A percentile compares a stretch with the other conserved stretches of the same genome.
Evolutionary conservation across 2,113 vertebrate species (phyloP).

Genomic region (Raphicerus campestris): DNA sequence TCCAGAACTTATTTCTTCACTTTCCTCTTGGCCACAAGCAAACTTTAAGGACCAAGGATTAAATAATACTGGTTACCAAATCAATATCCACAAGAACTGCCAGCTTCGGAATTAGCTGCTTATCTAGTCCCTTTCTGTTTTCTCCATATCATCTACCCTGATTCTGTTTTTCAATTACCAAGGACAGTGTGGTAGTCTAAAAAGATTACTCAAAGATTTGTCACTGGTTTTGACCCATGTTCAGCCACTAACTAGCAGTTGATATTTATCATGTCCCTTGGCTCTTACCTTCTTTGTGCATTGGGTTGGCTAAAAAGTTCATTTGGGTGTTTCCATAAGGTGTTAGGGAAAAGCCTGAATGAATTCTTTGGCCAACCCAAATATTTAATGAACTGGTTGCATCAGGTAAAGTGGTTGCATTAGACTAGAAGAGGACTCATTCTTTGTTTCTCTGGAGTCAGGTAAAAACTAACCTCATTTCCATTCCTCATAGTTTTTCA

Average conservation of each 20-base stretch:
- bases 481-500: not conserved
- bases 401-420: not conserved
- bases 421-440: not conserved
- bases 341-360: not conserved
- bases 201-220: not conserved
- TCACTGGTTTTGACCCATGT: not conserved
- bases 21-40: not conserved
- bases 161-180: not conserved
- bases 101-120: not conserved
- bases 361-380: not conserved
- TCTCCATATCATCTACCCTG: not conserved
- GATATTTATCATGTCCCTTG: not conserved
- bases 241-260: not conserved
- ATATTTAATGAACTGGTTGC: not conserved
- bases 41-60: not conserved
- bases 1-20: not conserved
- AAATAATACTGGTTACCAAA: not conserved
- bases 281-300: not conserved
- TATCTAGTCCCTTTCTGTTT: not conserved
- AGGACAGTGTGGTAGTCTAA: not conserved
- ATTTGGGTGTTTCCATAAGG: not conserved
- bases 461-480: not conserved
- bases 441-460: not conserved
- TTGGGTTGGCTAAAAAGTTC: not conserved
- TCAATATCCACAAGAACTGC: not conserved